phyloP scores from a whole-genome alignment of 2,888 invertebrate genomes.

The Halictus quadricinctus region DNA sequence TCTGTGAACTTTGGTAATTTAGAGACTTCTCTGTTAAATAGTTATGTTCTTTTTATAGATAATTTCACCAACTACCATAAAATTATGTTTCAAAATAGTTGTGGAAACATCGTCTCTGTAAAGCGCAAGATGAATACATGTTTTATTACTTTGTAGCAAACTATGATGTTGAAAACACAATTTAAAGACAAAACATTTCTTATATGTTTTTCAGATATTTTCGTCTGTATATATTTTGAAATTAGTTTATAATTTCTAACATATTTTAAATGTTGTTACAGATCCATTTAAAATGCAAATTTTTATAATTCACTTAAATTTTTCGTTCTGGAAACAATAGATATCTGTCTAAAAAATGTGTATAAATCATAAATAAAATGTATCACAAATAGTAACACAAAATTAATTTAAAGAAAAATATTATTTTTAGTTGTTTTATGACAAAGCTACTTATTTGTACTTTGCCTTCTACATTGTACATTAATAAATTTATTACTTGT shows the following conservation, averaged over 20 bases:
- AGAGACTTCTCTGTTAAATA: constrained; percentile 1
- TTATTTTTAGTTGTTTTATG: constrained; percentile 12
- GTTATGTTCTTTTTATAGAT: constrained; percentile 2
- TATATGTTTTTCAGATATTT: neutral
- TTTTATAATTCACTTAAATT: constrained; percentile 16
- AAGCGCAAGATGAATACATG: constrained; percentile 4
- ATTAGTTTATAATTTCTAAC: neutral
- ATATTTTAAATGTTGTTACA: constrained; percentile 9
- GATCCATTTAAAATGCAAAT: constrained; percentile 5
- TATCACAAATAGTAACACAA: constrained; percentile 11
- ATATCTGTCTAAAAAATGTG: constrained; percentile 17
- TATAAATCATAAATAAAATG: constrained; percentile 33
- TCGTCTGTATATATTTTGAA: neutral
- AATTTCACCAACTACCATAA: constrained; percentile 3
- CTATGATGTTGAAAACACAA: neutral
- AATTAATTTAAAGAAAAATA: constrained; percentile 33
- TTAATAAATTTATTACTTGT: constrained; percentile 50
- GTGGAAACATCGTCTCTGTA: constrained; percentile 10
- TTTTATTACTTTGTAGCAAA: neutral
- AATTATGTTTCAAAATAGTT: neutral
- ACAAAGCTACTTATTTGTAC: constrained; percentile 28
- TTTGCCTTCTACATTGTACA: constrained; percentile 37
- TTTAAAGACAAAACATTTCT: neutral
- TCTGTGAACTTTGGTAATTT: constrained; percentile 24
- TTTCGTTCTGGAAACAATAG: constrained; percentile 9